Conservation (phyloP, 92 coral and sea anemone genomes). For the Anthopleura xanthogrammica region DNA sequence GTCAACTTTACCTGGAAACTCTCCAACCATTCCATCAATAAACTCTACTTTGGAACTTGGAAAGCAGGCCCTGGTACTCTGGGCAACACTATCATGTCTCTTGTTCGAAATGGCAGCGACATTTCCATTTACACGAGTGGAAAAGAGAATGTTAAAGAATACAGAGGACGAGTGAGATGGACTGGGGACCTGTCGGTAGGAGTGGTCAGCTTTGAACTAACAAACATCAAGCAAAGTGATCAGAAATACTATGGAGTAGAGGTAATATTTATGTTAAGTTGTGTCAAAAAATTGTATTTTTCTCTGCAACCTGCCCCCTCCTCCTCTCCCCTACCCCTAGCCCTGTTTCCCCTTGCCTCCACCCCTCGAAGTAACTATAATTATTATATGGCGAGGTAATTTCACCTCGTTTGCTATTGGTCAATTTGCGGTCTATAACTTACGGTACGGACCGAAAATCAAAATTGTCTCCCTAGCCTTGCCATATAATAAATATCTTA, state of each 20-base stretch:
- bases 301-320: neutral
- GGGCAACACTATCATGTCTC: neutral
- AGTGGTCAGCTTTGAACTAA: neutral
- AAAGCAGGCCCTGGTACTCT: neutral
- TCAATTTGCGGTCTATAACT: no score
- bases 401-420: no score
- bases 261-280: neutral
- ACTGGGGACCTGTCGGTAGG: neutral
- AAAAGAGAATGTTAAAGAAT: neutral
- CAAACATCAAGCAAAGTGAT: neutral
- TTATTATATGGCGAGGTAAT: no score
- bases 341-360: no score
- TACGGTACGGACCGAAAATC: no score
- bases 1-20: constrained; percentile 1
- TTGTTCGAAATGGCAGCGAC: neutral
- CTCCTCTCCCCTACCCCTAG: no score
- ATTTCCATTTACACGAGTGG: neutral
- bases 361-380: no score
- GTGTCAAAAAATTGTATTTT: no score
- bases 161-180: neutral
- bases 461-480: no score
- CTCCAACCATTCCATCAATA: neutral
- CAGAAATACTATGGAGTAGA: constrained; percentile 1
- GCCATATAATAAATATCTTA: no score
- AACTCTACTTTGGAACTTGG: neutral